Evolutionary conservation across 2,888 invertebrate genomes (phyloP).

Genomic region (Oeneis ivallda): DNA sequence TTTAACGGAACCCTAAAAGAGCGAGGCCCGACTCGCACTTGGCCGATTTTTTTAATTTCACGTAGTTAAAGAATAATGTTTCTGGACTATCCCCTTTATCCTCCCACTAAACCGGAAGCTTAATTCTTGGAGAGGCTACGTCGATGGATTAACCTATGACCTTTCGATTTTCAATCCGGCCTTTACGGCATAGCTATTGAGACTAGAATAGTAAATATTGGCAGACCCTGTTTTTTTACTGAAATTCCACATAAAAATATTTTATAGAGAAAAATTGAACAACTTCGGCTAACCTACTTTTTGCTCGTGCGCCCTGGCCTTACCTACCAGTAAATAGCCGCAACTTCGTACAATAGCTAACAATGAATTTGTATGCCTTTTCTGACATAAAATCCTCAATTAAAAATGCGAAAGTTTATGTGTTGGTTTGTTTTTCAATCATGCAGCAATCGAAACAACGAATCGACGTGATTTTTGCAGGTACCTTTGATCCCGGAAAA

Average conservation of each 20-base stretch:
- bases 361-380: too few species aligned
- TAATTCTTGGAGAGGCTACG: background rate
- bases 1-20: too few species aligned
- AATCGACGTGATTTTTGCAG: too few species aligned
- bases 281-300: background rate
- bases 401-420: too few species aligned
- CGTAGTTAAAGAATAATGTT: background rate
- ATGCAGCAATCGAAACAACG: too few species aligned
- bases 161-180: conserved; percentile 7
- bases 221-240: background rate
- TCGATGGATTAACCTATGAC: conserved; percentile 6
- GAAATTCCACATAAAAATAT: background rate
- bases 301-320: background rate
- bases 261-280: background rate
- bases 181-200: conserved; percentile 2
- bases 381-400: too few species aligned
- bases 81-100: background rate
- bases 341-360: too few species aligned
- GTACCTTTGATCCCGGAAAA: too few species aligned
- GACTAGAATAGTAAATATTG: conserved; percentile 1
- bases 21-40: too few species aligned
- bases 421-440: too few species aligned
- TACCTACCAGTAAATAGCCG: too few species aligned
- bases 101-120: conserved; percentile 1
- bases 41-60: too few species aligned